Conservation (phyloP, 2,888 invertebrate genomes). For the Aspidiotus rigidus region DNA sequence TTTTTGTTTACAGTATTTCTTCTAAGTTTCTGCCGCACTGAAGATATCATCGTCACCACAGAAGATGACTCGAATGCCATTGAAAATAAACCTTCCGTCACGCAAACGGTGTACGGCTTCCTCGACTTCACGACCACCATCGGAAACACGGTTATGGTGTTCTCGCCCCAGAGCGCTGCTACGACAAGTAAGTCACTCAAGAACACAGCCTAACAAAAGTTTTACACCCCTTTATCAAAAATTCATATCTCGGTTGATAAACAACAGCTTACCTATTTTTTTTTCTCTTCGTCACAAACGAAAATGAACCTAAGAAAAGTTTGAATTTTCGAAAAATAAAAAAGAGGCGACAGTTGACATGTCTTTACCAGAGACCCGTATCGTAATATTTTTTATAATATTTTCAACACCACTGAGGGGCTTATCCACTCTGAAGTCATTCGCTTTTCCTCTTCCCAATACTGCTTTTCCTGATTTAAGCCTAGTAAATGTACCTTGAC, state of each 20-base stretch:
- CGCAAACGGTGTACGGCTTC: conserved; percentile 89
- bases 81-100: conserved; percentile 44
- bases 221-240: neutral
- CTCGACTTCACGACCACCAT: conserved; percentile 89
- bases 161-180: conserved; percentile 77
- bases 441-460: too few species aligned
- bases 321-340: too few species aligned
- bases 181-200: conserved; percentile 5
- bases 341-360: too few species aligned
- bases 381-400: too few species aligned
- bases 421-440: too few species aligned
- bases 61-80: neutral
- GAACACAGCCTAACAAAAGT: too few species aligned
- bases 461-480: too few species aligned
- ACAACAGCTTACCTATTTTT: neutral
- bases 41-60: conserved; percentile 4
- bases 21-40: conserved; percentile 12
- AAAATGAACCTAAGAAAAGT: too few species aligned
- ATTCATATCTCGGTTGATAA: too few species aligned
- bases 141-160: conserved; percentile 88
- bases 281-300: neutral
- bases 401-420: too few species aligned
- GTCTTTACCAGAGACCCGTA: too few species aligned
- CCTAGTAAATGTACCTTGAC: too few species aligned
- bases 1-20: conserved; percentile 12